A percentile compares a stretch with the other conserved stretches of the same genome.
These are phyloP conservation scores for Diplolepis rosae DNA, from an alignment of 2,888 invertebrate genomes.

Conservation along the genomic window DNA sequence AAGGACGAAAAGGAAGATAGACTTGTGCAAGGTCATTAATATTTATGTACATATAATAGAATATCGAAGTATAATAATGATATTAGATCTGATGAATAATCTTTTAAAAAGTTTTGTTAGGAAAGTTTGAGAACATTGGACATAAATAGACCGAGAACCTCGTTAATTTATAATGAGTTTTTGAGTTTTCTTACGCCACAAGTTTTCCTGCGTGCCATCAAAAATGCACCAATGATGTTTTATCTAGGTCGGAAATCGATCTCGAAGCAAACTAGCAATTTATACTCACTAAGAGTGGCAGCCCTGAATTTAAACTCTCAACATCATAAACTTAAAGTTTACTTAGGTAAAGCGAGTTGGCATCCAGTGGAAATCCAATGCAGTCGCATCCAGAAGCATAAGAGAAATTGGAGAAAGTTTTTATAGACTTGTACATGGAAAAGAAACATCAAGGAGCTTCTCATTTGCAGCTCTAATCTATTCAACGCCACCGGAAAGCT, in stretches of 20 bases:
- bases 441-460: too few relatives aligned
- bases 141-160: neutral
- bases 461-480: too few relatives aligned
- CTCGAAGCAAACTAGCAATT: neutral
- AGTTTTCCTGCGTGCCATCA: conserved; percentile 2
- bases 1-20: neutral
- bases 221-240: too few relatives aligned
- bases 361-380: neutral
- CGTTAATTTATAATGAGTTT: neutral
- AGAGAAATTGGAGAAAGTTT: neutral
- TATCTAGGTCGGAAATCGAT: too few relatives aligned
- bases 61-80: too few relatives aligned
- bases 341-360: neutral
- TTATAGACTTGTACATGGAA: neutral
- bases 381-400: neutral
- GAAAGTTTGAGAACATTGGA: neutral
- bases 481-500: neutral
- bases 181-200: neutral
- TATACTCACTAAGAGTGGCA: neutral
- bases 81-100: too few relatives aligned
- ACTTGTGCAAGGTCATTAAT: too few relatives aligned
- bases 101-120: too few relatives aligned
- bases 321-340: neutral
- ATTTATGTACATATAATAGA: too few relatives aligned
- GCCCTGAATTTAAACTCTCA: neutral